Evolutionary conservation across 2,888 invertebrate species (phyloP), one percentile per base, ranked within the genome.

Genomic region (Heliconius ismenius): DNA sequence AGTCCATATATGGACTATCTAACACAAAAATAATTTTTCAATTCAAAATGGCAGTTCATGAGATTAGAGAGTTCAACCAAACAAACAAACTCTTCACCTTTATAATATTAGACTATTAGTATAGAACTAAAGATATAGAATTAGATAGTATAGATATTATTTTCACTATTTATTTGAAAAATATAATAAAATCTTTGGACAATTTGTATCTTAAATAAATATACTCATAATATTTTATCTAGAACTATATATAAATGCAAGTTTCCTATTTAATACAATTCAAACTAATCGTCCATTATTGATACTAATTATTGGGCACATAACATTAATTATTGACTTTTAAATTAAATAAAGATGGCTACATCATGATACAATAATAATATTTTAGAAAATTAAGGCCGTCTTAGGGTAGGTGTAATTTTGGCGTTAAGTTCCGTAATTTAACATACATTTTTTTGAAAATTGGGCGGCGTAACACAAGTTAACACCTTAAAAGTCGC

Each of bases 211-310:
- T 18, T 49, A 49, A 49, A 43, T 43, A 43, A 43, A 43, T 43
- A 43, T 43, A 18, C 43, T 43, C 43, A 43, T 54, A 9, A 54
- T 54, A 54, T 54, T 54, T 54, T 21, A 54, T 54, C 21, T 54
- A 21, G 54, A 54, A n/a, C 21, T 11, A n/a, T 3, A 39, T 54
- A 70, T 32, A 58, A 70, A 58, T 54, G 36, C 70, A n/a, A n/a
- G 9, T 54, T 10, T 18, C 4, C 18, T 24, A 58, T 58, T 70
- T 58, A 36, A 24, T 36, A 70, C 32, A 70, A 24, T 24, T 58
- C 58, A 58, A 58, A 70, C 70, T 70, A 58, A 43, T 43, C 24
- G 67, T 36, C 54, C 58, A 54, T 36, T 15, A n/a, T n/a, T 58
- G 24, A 70, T 15, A 58, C 24, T 32, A 58, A 58, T n/a, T 18